Evolutionary conservation across 2,888 invertebrate genomes (phyloP).

Genomic region (Lamellibrachia satsuma): DNA sequence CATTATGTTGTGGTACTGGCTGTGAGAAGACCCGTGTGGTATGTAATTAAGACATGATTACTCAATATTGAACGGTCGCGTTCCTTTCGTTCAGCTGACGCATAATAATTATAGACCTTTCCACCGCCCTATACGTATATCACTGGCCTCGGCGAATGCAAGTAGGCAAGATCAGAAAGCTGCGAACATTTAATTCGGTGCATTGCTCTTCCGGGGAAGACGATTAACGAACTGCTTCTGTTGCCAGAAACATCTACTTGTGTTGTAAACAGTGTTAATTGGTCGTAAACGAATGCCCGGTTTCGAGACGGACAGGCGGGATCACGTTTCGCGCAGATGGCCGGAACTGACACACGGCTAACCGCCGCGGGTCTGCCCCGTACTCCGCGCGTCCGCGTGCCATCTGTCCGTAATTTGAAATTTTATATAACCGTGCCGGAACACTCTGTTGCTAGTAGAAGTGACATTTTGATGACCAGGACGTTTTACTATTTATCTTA

Average conservation of each 20-base stretch:
- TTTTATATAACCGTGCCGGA: not conserved
- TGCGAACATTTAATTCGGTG: not conserved
- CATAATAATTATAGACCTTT: not conserved
- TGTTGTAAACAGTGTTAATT: constrained; percentile 6
- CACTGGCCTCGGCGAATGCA: not conserved
- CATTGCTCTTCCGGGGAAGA: not conserved
- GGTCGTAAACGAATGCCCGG: not conserved
- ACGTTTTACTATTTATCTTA: no score
- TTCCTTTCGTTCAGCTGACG: not conserved
- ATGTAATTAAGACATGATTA: not conserved
- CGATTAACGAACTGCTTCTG: not conserved
- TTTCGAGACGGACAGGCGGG: not conserved
- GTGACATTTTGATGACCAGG: no score
- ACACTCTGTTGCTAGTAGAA: no score
- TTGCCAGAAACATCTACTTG: not conserved
- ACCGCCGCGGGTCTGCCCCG: not conserved
- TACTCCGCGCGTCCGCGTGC: not conserved
- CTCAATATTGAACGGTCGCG: not conserved
- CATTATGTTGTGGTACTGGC: not conserved
- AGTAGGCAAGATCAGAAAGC: not conserved
- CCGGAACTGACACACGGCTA: not conserved
- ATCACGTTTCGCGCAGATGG: not conserved
- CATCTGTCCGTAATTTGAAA: not conserved
- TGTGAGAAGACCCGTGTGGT: not conserved
- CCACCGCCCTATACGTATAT: not conserved